Evolutionary conservation across 2,888 invertebrate genomes (phyloP).

Genomic region (Pecten maximus): DNA sequence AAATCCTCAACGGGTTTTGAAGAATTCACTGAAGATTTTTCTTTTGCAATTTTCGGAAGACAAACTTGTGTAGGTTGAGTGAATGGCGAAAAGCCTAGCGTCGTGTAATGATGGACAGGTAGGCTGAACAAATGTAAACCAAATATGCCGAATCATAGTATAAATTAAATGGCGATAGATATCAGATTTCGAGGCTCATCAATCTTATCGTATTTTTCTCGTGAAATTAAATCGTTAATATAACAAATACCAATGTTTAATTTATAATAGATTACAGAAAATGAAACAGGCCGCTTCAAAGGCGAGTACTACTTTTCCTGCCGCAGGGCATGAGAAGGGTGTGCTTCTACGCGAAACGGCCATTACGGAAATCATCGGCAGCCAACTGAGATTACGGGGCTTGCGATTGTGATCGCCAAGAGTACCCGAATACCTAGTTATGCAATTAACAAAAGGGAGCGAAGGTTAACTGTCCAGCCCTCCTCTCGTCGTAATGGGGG

Average conservation of each 20-base stretch:
- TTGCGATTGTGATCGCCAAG: slow-evolving; percentile 37
- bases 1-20: neutral
- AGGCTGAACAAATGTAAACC: neutral
- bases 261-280: slow-evolving; percentile 29
- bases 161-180: neutral
- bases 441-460: slow-evolving; percentile 45
- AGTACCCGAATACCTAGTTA: slow-evolving; percentile 45
- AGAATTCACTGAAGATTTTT: neutral
- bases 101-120: neutral
- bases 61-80: neutral
- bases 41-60: neutral
- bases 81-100: neutral
- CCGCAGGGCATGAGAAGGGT: neutral
- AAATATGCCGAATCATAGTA: neutral
- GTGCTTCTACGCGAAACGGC: slow-evolving; percentile 8
- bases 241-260: slow-evolving; percentile 1
- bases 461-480: neutral
- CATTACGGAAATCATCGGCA: neutral
- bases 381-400: neutral
- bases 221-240: slow-evolving; percentile 30
- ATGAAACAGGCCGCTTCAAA: neutral
- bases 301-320: neutral
- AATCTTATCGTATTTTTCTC: slow-evolving; percentile 17
- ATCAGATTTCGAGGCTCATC: neutral
- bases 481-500: neutral